Conservation (phyloP, 2,797 vertebrate species). For the Acipenser oxyrinchus region DNA sequence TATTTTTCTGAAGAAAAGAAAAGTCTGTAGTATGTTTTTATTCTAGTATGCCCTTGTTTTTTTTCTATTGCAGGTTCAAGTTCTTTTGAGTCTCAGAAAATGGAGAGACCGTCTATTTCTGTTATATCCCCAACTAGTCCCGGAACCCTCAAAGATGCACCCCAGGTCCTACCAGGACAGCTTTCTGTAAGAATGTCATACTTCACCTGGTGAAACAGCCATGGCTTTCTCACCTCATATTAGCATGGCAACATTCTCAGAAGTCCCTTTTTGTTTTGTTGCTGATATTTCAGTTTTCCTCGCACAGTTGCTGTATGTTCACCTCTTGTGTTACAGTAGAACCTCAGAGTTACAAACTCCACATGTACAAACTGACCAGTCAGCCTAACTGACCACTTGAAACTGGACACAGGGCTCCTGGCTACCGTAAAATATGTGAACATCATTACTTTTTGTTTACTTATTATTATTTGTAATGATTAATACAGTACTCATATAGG, state of each 20-base stretch:
- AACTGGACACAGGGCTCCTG: too few species aligned
- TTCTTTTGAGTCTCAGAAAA: conserved; percentile 97
- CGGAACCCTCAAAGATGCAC: conserved; percentile 82
- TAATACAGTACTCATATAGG: neutral
- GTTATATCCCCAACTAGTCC: conserved; percentile 97
- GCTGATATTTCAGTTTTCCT: too few species aligned
- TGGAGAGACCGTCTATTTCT: conserved; percentile 94
- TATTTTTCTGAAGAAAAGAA: neutral
- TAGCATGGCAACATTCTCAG: too few species aligned
- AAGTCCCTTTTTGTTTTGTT: too few species aligned
- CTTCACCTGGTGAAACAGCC: too few species aligned
- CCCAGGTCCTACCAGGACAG: conserved; percentile 86
- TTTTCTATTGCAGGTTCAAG: conserved; percentile 67
- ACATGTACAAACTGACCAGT: too few species aligned
- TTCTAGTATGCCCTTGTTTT: conserved; percentile 2
- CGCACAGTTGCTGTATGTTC: too few species aligned
- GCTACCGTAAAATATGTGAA: too few species aligned
- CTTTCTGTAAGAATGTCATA: conserved; percentile 74
- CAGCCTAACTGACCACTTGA: too few species aligned
- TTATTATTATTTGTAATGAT: neutral
- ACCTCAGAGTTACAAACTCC: too few species aligned
- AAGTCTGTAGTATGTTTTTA: neutral
- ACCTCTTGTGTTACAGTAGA: too few species aligned
- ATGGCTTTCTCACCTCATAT: too few species aligned
- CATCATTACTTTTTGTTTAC: neutral